Evolutionary conservation across 2,113 vertebrate species (phyloP).

Genomic region (Brachyhypopomus gauderio): DNA sequence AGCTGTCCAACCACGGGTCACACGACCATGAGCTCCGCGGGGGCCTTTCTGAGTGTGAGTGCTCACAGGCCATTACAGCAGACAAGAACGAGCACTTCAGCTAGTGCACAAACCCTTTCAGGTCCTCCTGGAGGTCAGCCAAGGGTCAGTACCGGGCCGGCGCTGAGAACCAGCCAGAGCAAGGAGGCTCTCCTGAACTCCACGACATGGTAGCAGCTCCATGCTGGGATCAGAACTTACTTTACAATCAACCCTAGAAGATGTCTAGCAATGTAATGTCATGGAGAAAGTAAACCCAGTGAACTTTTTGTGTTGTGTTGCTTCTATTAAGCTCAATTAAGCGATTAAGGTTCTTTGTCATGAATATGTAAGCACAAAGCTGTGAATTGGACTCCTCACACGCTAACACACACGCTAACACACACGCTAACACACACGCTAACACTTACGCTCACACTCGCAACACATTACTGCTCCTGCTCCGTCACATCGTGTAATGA

Average conservation of each 20-base stretch:
- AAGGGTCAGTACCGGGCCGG: background rate
- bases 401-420: background rate
- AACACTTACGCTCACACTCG: background rate
- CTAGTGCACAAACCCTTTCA: too few relatives aligned
- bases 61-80: background rate
- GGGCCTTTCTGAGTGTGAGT: background rate
- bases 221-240: too few relatives aligned
- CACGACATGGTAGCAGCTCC: too few relatives aligned
- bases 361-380: constrained; percentile 8
- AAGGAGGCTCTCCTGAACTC: too few relatives aligned
- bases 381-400: constrained; percentile 16
- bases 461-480: background rate
- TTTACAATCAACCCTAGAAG: background rate
- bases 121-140: constrained; percentile 6
- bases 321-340: constrained; percentile 30
- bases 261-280: background rate
- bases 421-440: background rate
- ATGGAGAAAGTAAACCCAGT: background rate
- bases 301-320: background rate
- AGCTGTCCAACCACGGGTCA: background rate
- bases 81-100: background rate
- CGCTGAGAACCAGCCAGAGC: background rate
- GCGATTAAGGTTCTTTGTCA: background rate
- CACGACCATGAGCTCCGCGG: background rate
- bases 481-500: constrained; percentile 21